These are phyloP conservation scores for Ostrea denselamellosa DNA, from an alignment of 1,140 invertebrate species.

Conservation along the genomic window DNA sequence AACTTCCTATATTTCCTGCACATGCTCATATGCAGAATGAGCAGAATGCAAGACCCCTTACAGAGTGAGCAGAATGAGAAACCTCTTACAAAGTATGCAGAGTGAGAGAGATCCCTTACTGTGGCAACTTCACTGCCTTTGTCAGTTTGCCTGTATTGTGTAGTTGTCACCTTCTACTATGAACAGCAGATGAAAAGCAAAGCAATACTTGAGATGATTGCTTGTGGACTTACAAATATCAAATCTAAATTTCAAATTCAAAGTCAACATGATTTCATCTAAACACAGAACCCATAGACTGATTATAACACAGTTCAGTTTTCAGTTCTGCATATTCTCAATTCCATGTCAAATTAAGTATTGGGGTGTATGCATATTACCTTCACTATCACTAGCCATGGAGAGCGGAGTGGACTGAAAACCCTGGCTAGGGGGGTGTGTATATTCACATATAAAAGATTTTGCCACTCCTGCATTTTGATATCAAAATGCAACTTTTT, in stretches of 20 bases:
- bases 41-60: neutral
- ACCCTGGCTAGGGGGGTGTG: too few species aligned
- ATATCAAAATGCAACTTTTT: too few species aligned
- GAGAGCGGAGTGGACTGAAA: too few species aligned
- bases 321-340: too few species aligned
- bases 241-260: neutral
- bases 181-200: neutral
- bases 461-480: too few species aligned
- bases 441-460: too few species aligned
- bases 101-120: neutral
- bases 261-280: neutral
- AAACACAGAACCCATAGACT: neutral
- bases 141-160: neutral
- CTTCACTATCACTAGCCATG: too few species aligned
- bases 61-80: neutral
- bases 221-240: neutral
- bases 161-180: neutral
- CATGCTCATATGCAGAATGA: neutral
- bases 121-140: neutral
- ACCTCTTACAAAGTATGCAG: neutral
- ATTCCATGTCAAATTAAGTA: too few species aligned
- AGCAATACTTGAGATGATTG: neutral
- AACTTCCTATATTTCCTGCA: constrained; percentile 9
- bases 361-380: too few species aligned
- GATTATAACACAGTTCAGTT: neutral